Conservation (phyloP, 2,797 vertebrate species). For the Nasua narica region DNA sequence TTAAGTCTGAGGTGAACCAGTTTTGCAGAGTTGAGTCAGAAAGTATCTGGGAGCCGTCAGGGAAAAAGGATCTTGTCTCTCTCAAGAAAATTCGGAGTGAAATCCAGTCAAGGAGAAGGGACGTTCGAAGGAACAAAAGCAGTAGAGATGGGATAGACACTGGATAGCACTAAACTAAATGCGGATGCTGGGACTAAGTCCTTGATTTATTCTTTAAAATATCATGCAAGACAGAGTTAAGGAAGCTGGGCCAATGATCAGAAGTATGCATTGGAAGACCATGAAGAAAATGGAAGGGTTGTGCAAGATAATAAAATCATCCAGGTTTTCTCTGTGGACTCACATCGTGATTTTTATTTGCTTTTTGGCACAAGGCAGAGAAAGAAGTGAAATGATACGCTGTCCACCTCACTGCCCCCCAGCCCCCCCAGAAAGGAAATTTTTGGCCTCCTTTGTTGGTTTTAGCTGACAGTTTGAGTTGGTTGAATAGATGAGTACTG, state of each 20-base stretch:
- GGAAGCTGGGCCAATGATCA: not conserved
- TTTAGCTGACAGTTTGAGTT: not conserved
- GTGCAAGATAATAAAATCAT: not conserved
- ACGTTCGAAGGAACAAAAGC: not conserved
- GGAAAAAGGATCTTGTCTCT: not conserved
- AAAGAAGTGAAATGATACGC: not conserved
- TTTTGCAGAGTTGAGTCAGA: slow-evolving; percentile 31
- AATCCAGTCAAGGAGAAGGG: not conserved
- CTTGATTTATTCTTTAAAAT: not conserved
- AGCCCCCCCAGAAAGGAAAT: not conserved
- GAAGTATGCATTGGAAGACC: not conserved
- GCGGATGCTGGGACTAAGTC: slow-evolving; percentile 6
- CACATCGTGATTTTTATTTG: not conserved
- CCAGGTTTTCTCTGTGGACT: not conserved
- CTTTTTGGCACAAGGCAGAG: not conserved
- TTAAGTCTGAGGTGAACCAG: not conserved
- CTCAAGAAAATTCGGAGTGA: not conserved
- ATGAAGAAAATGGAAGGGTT: not conserved
- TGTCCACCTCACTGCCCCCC: not conserved
- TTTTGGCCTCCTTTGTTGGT: not conserved
- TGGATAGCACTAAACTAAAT: not conserved
- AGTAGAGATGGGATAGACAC: not conserved
- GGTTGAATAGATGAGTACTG: not conserved
- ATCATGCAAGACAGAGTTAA: not conserved
- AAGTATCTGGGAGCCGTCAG: not conserved